A percentile compares a stretch with the other conserved stretches of the same genome.
Conservation (phyloP, 2,797 vertebrate species). For the Phrynocephalus forsythii region DNA sequence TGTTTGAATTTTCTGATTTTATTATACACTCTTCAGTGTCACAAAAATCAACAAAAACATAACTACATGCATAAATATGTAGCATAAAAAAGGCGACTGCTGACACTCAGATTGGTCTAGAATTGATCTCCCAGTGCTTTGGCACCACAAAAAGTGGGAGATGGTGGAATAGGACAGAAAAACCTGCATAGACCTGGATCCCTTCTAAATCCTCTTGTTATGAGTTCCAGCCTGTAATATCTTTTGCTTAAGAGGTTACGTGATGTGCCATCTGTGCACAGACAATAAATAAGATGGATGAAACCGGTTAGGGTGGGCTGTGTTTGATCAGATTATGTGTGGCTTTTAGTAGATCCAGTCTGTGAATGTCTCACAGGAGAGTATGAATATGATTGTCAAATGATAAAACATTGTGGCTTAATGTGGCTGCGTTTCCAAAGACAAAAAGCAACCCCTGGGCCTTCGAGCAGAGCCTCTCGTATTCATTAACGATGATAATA, state of each 20-base stretch:
- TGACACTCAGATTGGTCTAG: not conserved
- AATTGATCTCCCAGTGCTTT: not conserved
- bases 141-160: not conserved
- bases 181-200: not conserved
- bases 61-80: not conserved
- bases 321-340: slow-evolving; percentile 31
- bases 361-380: not conserved
- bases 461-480: not conserved
- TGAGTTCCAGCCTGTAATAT: slow-evolving; percentile 5
- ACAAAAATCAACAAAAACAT: not conserved
- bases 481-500: not conserved
- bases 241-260: slow-evolving; percentile 26
- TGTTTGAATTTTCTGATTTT: not conserved
- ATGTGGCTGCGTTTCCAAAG: not conserved
- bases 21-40: not conserved
- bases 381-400: slow-evolving; percentile 10
- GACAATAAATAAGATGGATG: slow-evolving; percentile 43
- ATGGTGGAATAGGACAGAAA: no score
- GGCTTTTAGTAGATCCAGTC: slow-evolving; percentile 36
- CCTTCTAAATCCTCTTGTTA: slow-evolving; percentile 1
- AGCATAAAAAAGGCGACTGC: no score
- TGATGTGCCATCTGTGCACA: slow-evolving; percentile 12
- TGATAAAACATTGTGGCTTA: not conserved
- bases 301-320: slow-evolving; percentile 4
- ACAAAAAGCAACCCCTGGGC: not conserved